A percentile compares a stretch with the other conserved stretches of the same genome.
Conservation (phyloP, 30 jellyfish, hydroid and myxozoan genomes). For the Hydra vulgaris region DNA sequence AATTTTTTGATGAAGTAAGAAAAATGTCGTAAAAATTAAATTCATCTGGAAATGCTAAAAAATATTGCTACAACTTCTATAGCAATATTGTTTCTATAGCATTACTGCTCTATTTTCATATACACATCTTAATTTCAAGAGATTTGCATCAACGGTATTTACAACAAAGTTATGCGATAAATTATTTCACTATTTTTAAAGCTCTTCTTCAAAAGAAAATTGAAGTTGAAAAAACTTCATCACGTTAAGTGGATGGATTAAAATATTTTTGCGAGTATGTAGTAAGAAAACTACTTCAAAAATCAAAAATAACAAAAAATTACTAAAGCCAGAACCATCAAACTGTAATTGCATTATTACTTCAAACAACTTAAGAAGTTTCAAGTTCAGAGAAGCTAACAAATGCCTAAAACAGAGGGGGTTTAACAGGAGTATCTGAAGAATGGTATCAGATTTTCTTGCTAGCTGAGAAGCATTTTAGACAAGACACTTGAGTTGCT, state of each 20-base stretch:
- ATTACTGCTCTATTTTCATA: slow-evolving; percentile 1
- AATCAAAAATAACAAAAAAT: neutral
- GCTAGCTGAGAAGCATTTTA: no score
- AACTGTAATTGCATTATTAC: no score
- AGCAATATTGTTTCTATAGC: no score
- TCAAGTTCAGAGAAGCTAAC: no score
- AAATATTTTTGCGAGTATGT: slow-evolving; percentile 2
- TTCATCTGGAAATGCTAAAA: neutral
- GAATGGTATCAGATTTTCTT: no score
- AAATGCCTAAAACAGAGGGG: no score
- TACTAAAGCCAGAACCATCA: no score
- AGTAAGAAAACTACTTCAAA: neutral
- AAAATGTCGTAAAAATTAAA: neutral
- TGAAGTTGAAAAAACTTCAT: neutral
- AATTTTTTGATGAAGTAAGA: neutral
- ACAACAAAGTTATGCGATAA: neutral
- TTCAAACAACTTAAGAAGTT: no score
- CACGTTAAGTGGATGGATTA: neutral
- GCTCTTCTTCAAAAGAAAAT: neutral
- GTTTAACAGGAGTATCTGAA: no score
- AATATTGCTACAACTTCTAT: slow-evolving; percentile 5
- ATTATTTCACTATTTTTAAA: neutral
- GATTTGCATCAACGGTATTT: slow-evolving; percentile 1
- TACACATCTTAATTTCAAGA: neutral
- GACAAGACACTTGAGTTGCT: no score